A percentile compares a stretch with the other conserved stretches of the same genome.
phyloP scores from a whole-genome alignment of 2,797 vertebrate genomes.

The Lacerta bilineata region DNA sequence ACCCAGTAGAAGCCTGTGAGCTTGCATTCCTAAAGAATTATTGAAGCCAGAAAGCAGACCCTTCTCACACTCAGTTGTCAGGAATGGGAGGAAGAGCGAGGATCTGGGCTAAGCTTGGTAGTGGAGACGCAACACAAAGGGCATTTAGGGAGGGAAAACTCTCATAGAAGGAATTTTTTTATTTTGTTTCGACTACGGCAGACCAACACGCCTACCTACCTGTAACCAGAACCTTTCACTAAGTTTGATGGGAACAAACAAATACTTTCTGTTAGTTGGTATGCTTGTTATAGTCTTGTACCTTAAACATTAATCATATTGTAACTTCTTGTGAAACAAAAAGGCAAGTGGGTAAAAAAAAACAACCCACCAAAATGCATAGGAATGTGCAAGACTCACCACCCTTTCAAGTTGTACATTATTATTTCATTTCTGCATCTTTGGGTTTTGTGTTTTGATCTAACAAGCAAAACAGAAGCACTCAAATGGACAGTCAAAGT shows the following conservation, averaged over 20 bases:
- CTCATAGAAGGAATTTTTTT: no score
- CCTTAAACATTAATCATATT: background rate
- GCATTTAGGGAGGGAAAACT: no score
- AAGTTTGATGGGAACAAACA: background rate
- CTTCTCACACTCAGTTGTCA: background rate
- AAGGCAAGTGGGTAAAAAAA: background rate
- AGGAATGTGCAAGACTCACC: background rate
- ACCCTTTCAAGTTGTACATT: background rate
- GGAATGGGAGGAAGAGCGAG: background rate
- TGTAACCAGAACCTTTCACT: background rate
- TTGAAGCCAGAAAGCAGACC: no score
- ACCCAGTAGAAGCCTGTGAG: background rate
- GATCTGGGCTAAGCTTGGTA: background rate
- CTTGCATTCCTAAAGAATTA: background rate
- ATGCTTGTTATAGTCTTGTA: background rate
- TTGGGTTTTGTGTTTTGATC: no score
- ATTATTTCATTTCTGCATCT: no score
- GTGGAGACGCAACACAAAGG: no score
- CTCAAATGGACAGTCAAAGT: no score
- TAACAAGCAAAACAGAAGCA: no score
- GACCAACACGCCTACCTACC: no score
- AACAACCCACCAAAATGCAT: background rate
- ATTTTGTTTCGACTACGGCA: no score
- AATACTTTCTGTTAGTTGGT: background rate
- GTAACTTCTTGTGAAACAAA: background rate